phyloP scores from a whole-genome alignment of 1,140 invertebrate species.

The Rhopalosiphum maidis region DNA sequence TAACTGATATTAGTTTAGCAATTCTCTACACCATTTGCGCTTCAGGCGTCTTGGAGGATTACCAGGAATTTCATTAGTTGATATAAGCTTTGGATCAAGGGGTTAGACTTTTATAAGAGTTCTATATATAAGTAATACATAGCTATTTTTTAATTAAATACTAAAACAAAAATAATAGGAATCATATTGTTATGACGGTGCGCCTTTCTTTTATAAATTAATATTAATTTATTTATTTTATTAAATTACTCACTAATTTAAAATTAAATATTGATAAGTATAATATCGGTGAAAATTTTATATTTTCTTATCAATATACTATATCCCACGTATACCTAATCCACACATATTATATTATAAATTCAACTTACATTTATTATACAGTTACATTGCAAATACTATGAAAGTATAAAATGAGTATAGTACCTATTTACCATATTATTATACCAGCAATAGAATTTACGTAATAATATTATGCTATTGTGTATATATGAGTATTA shows the following conservation, averaged over 20 bases:
- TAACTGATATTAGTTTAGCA: not conserved
- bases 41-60: not conserved
- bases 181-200: not conserved
- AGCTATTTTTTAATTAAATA: constrained; percentile 15
- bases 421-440: too few species aligned
- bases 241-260: too few species aligned
- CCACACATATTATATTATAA: too few species aligned
- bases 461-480: too few species aligned
- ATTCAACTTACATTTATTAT: too few species aligned
- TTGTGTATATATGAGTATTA: too few species aligned
- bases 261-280: not conserved
- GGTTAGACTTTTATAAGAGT: constrained; percentile 9
- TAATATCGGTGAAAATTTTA: not conserved
- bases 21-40: not conserved
- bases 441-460: too few species aligned
- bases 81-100: constrained; percentile 15
- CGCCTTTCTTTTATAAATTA: not conserved
- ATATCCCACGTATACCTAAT: not conserved
- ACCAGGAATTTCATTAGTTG: constrained; percentile 15
- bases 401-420: too few species aligned
- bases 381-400: too few species aligned
- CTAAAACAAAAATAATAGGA: not conserved
- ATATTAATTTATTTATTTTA: too few species aligned
- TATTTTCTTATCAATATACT: not conserved
- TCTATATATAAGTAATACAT: not conserved